These are phyloP conservation scores for Hyles euphorbiae DNA, from an alignment of 1,140 invertebrate genomes.

Conservation along the genomic window DNA sequence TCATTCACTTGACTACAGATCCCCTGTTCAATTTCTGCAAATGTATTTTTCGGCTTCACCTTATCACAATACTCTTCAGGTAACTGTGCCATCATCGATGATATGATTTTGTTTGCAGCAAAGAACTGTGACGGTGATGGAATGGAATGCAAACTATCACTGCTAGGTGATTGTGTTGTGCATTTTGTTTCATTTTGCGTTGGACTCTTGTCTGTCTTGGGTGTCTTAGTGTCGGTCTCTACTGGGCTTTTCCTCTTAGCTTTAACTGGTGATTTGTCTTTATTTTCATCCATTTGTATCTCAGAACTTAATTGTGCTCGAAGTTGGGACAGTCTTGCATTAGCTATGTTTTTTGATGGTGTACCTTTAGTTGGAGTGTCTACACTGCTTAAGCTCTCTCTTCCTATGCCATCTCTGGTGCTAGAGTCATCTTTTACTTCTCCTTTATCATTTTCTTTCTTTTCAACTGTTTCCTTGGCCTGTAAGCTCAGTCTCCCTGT, in stretches of 20 bases:
- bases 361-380: slow-evolving; percentile 10
- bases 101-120: slow-evolving; percentile 67
- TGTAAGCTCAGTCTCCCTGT: neutral
- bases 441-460: slow-evolving; percentile 7
- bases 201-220: slow-evolving; percentile 41
- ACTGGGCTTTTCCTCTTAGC: slow-evolving; percentile 32
- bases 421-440: neutral
- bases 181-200: slow-evolving; percentile 43
- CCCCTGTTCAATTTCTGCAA: slow-evolving; percentile 63
- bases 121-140: slow-evolving; percentile 65
- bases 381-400: neutral
- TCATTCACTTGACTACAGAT: slow-evolving; percentile 57
- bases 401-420: slow-evolving; percentile 11
- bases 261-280: slow-evolving; percentile 22
- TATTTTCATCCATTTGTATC: slow-evolving; percentile 30
- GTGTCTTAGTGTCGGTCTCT: slow-evolving; percentile 21
- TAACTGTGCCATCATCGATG: slow-evolving; percentile 64
- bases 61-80: slow-evolving; percentile 57
- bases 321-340: slow-evolving; percentile 43
- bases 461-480: neutral
- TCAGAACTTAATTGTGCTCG: slow-evolving; percentile 35
- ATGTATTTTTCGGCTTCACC: slow-evolving; percentile 56
- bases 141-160: slow-evolving; percentile 47
- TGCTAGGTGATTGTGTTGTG: slow-evolving; percentile 46
- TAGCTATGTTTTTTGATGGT: slow-evolving; percentile 44